phyloP scores from a whole-genome alignment of 2,888 invertebrate species.

The Cremastinae sp. region DNA sequence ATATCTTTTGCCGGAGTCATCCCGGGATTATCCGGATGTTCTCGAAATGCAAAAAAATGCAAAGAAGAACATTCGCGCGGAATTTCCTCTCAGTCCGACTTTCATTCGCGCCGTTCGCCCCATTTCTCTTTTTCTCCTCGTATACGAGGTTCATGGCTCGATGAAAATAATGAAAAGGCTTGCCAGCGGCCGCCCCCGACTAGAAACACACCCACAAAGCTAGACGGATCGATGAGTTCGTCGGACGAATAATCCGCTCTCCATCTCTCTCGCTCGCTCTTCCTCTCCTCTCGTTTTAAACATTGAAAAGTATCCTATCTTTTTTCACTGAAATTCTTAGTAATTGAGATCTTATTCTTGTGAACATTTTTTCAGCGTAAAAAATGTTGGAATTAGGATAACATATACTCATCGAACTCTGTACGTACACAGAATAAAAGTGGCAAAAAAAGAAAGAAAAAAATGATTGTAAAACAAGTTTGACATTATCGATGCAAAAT shows the following conservation, averaged over 20 bases:
- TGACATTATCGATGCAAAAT: not conserved
- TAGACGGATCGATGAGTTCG: slow-evolving; percentile 63
- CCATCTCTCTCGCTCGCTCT: slow-evolving; percentile 24
- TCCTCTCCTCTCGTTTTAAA: too few species aligned
- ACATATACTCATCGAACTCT: too few species aligned
- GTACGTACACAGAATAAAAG: not conserved
- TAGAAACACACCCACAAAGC: slow-evolving; percentile 46
- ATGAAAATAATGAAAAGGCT: slow-evolving; percentile 59
- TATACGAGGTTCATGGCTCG: slow-evolving; percentile 45
- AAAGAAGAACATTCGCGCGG: slow-evolving; percentile 7
- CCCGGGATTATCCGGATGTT: slow-evolving; percentile 51
- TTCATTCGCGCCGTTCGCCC: slow-evolving; percentile 53
- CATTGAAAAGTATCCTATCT: too few species aligned
- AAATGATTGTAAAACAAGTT: not conserved
- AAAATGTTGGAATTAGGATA: too few species aligned
- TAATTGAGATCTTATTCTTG: too few species aligned
- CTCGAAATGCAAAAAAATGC: slow-evolving; percentile 31
- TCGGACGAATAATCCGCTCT: slow-evolving; percentile 59
- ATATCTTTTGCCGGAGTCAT: slow-evolving; percentile 3
- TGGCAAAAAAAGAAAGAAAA: slow-evolving; percentile 17
- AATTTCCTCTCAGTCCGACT: slow-evolving; percentile 25
- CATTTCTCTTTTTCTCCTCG: slow-evolving; percentile 44
- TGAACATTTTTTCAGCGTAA: too few species aligned
- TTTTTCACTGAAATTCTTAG: too few species aligned
- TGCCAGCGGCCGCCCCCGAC: slow-evolving; percentile 42